Conservation (phyloP, 1,140 invertebrate species). For the Drosophila triauraria region DNA sequence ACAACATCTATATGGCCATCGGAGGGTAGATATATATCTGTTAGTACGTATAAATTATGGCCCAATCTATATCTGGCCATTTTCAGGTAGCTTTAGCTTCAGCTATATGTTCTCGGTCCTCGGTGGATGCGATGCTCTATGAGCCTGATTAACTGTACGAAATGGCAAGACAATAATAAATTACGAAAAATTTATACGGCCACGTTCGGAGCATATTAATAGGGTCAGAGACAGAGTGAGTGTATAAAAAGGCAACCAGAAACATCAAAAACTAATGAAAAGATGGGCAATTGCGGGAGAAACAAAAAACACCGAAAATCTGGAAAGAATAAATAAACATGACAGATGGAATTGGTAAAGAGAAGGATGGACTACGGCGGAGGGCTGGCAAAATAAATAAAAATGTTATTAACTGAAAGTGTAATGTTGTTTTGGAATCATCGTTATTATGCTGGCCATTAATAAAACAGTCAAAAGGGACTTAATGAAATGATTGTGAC, state of each 20-base stretch:
- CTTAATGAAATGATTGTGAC: conserved; percentile 4
- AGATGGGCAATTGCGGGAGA: conserved; percentile 12
- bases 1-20: conserved; percentile 11
- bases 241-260: conserved; percentile 13
- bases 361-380: not conserved
- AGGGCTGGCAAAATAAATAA: conserved; percentile 43
- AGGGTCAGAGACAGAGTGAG: conserved; percentile 16
- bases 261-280: conserved; percentile 38
- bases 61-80: conserved; percentile 31
- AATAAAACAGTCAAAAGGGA: conserved; percentile 3
- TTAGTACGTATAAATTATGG: not conserved
- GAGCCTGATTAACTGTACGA: conserved; percentile 67
- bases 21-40: not conserved
- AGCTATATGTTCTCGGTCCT: not conserved
- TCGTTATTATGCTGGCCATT: conserved; percentile 45
- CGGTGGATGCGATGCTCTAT: conserved; percentile 8
- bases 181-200: conserved; percentile 56
- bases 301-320: conserved; percentile 32
- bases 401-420: conserved; percentile 57
- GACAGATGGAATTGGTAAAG: conserved; percentile 55
- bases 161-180: conserved; percentile 62
- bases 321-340: conserved; percentile 69
- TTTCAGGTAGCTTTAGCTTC: conserved; percentile 22
- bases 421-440: conserved; percentile 49
- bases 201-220: conserved; percentile 74